Base-by-base conservation (phyloP, 2,888 invertebrate species). In the Agriotes lineatus region DNA sequence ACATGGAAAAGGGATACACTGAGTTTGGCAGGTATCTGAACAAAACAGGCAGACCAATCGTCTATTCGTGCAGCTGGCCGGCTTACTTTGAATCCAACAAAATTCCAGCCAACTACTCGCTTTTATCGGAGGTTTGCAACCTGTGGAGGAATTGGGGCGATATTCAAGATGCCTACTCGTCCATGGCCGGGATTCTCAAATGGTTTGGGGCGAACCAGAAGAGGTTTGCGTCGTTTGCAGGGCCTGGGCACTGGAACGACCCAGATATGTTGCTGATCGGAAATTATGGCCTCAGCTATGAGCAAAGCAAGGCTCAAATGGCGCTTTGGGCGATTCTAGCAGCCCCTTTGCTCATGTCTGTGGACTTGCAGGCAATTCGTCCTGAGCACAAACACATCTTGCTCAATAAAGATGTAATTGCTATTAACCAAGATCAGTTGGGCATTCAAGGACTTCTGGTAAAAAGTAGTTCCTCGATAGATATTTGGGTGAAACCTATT, bases 51-150 rank as follows among this genome's bases (percentile, higher is more conserved):
- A 86, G 93, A 12, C 88, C 89, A 0, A 92, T 94, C 71, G 85
- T 93, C 0, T 94, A 91, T 79, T 92, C 92, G 0, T 94, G 94
- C 83, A 91, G 91, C 77, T 94, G 93, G 92, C 94, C 94, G 0
- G 90, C 90, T 3, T 94, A 94, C 78, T 88, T 89, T 78, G 86
- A 88, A 64, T 86, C 83, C 57, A 82, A 85, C 57, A 78, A 85
- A 5, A 85, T 83, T n/a, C 77, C 88, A 87, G 87, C 88, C 0
- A 82, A 90, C 77, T 90, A 89, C 78, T 79, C 82, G 0, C 80
- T 84, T 0, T 85, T 90, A 64, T 85, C 86, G 0, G 77, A 87
- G 66, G 82, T 86, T 74, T 90, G 90, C 77, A 90, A 90, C 77
- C 75, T 90, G 69, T 90, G 90, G 90, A 85, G 90, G 7, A 90